Evolutionary conservation across 37 sponge, comb jelly and placozoan genomes (phyloP), one percentile per base, ranked within the genome.

Genomic region (Amphimedon queenslandica): DNA sequence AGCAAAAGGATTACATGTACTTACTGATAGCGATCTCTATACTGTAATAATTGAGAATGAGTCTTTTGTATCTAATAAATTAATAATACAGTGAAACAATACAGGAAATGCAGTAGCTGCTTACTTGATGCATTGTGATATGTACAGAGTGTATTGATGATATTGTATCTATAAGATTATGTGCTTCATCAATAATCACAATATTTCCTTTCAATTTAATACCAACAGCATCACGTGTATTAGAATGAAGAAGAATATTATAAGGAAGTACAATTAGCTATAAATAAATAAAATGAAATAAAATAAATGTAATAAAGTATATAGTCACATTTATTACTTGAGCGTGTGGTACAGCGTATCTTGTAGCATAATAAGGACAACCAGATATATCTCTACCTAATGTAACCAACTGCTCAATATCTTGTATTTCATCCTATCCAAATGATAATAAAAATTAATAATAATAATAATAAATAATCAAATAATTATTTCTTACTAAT

Each of bases 131-230:
- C n/a, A 79, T 78, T 34, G 72, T 85, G 70, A 97, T 71, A 40
- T 85, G 66, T 21, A 82, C 84, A 3, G 93, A 90, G 77, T 99
- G 81, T 24, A 93, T 87, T 61, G 73, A 82, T 32, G 76, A 74
- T 64, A 99, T 93, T 47, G 93, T 87, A 67, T 99, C 99, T 47
- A 93, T 66, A n/a, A 99, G 89, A 58, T 99, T 99, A 81, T 99
- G 99, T 0, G 99, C 99, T 66, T 99, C 99, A 66, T 99, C 99
- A 64, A 99, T 87, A 67, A 99, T 84, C 36, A 99, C 96, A 20
- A 99, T 84, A 29, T 84, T 84, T 10, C 92, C 99, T 36, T 68
- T 79, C 63, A 99, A 81, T 33, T 66, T 85, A 27, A 99, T 63
- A 4, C 94, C 94, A 25, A 95, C 83, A 28, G 94, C 83, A 29